A percentile compares a stretch with the other conserved stretches of the same genome.
These are phyloP conservation scores for Chaetops frenatus DNA, from an alignment of 2,113 vertebrate species.

Conservation along the genomic window DNA sequence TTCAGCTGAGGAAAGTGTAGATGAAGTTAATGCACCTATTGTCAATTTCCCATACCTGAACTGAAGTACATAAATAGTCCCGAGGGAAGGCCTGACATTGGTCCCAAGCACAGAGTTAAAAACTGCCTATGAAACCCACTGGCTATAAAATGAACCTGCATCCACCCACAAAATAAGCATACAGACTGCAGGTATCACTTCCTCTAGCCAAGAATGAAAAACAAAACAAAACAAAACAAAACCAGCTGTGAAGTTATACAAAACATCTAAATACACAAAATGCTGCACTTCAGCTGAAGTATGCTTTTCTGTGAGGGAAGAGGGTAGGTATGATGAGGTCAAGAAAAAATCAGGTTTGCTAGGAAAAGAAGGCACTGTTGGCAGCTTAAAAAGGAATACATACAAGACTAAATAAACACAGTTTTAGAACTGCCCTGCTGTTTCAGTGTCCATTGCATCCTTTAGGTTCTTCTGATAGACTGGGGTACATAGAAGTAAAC, in stretches of 20 bases:
- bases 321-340: rapidly evolving
- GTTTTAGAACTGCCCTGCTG: background rate
- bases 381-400: background rate
- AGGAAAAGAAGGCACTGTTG: background rate
- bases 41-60: background rate
- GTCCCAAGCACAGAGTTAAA: background rate
- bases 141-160: background rate
- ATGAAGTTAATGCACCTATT: background rate
- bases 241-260: background rate
- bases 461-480: background rate
- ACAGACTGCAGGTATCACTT: background rate
- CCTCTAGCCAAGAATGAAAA: background rate
- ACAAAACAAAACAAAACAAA: background rate
- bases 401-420: background rate
- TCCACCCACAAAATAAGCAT: background rate
- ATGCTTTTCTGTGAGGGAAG: background rate
- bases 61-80: background rate
- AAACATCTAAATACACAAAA: background rate
- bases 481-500: background rate
- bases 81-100: background rate
- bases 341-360: background rate
- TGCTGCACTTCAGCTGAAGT: background rate
- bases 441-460: background rate
- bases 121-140: background rate
- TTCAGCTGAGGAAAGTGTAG: background rate